These are phyloP conservation scores for Hormaphis cornu DNA, from an alignment of 1,140 invertebrate species.

Conservation along the genomic window DNA sequence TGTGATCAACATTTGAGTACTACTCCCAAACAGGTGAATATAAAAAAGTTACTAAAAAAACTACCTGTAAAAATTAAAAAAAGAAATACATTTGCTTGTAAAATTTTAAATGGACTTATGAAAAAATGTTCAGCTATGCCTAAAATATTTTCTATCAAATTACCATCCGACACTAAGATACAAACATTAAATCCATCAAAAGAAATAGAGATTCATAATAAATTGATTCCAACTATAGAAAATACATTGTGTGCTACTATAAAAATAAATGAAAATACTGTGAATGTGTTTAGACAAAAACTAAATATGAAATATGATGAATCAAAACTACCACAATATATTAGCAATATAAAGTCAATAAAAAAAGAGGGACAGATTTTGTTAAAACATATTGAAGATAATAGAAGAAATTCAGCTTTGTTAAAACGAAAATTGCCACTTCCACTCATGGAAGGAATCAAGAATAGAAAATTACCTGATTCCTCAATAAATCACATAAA, in stretches of 20 bases:
- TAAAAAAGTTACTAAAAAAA: not conserved
- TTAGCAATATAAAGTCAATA: not conserved
- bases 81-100: not conserved
- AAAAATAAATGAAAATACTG: not conserved
- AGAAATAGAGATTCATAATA: not conserved
- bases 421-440: slow-evolving; percentile 5
- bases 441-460: not conserved
- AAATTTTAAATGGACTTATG: not conserved
- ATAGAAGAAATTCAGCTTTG: too few relatives aligned
- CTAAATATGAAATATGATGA: not conserved
- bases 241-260: slow-evolving; percentile 5
- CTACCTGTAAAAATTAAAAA: not conserved
- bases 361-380: not conserved
- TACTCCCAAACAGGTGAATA: not conserved
- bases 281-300: slow-evolving; percentile 17
- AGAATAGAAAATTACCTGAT: not conserved
- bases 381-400: not conserved
- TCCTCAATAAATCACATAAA: not conserved
- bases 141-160: not conserved
- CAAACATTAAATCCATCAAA: not conserved
- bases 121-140: not conserved
- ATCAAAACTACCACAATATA: not conserved
- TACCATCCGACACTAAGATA: not conserved
- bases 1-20: not conserved
- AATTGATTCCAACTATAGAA: not conserved